A percentile compares a stretch with the other conserved stretches of the same genome.
Conservation (phyloP, 2,797 vertebrate species). For the Brachyalestes nurse region DNA sequence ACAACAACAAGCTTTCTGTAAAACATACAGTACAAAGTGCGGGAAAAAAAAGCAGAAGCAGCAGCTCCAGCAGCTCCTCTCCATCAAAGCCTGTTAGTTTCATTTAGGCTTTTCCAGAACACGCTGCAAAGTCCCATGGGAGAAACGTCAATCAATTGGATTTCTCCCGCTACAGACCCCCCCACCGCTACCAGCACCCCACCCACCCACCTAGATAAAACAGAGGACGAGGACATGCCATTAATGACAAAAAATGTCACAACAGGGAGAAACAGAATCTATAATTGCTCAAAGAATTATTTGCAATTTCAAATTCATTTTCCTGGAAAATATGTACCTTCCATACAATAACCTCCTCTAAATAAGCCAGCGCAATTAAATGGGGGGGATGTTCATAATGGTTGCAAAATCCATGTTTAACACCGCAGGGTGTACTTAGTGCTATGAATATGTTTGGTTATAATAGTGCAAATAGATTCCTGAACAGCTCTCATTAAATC, state of each 20-base stretch:
- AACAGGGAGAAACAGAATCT: conserved; percentile 3
- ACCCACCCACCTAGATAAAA: background rate
- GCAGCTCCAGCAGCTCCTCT: conserved; percentile 20
- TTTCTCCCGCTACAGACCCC: background rate
- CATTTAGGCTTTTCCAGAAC: conserved; percentile 41
- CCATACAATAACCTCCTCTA: conserved; percentile 50
- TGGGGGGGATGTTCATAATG: conserved; percentile 48
- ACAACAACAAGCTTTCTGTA: conserved; percentile 27
- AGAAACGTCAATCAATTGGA: conserved; percentile 18
- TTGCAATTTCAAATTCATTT: conserved; percentile 13
- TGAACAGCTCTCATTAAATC: conserved; percentile 56
- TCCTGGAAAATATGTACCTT: conserved; percentile 29
- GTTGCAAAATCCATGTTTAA: conserved; percentile 53
- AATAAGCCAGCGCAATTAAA: conserved; percentile 50
- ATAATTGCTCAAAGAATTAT: conserved; percentile 35
- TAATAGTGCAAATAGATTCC: conserved; percentile 60
- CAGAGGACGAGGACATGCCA: conserved; percentile 15
- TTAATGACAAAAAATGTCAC: conserved; percentile 31
- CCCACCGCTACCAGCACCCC: background rate
- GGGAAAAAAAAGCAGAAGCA: conserved; percentile 14
- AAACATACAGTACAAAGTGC: conserved; percentile 31
- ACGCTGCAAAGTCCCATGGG: conserved; percentile 33
- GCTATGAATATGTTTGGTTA: conserved; percentile 40
- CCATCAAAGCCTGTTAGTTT: conserved; percentile 28
- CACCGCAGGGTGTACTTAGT: conserved; percentile 46